phyloP scores from a whole-genome alignment of 2,888 invertebrate genomes.

The Drosophila lutescens region DNA sequence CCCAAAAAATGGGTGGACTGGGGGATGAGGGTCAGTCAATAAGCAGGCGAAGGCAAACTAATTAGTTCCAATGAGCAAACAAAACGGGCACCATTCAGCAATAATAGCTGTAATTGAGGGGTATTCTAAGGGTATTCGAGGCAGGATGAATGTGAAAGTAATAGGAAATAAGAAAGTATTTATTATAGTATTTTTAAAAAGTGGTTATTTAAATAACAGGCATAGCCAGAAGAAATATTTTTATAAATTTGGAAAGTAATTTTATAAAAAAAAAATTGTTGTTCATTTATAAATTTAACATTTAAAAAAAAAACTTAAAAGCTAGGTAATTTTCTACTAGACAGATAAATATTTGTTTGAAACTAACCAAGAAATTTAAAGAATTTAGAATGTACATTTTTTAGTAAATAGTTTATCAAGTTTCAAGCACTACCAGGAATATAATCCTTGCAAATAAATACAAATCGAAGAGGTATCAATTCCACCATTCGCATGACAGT shows the following conservation, averaged over 20 bases:
- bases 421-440: no score
- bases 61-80: slow-evolving; percentile 76
- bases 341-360: no score
- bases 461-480: slow-evolving; percentile 14
- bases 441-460: neutral
- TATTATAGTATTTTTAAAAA: no score
- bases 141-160: neutral
- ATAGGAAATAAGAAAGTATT: neutral
- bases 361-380: no score
- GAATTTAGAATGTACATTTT: no score
- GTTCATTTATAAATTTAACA: no score
- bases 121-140: neutral
- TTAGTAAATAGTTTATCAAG: neutral
- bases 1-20: slow-evolving; percentile 9
- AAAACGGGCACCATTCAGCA: slow-evolving; percentile 52
- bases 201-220: no score
- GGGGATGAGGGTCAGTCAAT: slow-evolving; percentile 51
- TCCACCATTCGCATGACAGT: slow-evolving; percentile 4
- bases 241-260: no score
- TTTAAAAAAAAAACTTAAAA: no score
- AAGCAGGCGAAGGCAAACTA: slow-evolving; percentile 72
- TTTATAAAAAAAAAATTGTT: no score
- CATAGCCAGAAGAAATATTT: no score
- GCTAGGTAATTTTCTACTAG: no score
- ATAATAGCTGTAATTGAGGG: slow-evolving; percentile 31